Evolutionary conservation across 2,113 vertebrate species (phyloP), one percentile per base, ranked within the genome.

Genomic region (Rhineura floridana): DNA sequence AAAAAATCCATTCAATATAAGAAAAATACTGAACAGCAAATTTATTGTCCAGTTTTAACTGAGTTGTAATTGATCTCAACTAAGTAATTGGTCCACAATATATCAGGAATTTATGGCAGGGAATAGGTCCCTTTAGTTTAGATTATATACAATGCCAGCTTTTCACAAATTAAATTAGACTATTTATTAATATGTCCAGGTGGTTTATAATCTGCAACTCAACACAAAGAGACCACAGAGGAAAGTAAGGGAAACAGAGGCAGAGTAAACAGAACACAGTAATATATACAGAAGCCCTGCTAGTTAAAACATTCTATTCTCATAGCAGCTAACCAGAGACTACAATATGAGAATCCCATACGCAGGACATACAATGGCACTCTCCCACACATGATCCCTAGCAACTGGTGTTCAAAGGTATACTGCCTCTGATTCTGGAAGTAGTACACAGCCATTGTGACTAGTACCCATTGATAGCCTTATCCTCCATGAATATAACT

Each of bases 11-110:
- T 36, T 79, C n/a, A 0, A 0, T 0, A 39, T 59, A 50, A 86
- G 69, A 19, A 25, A 19, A 4, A 81, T 86, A 90, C 23, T 76
- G 6, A 3, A 36, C 17, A 89, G 25, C n/a, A n/a, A n/a, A 6
- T 80, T 87, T 76, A 11, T 83, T 59, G 70, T 8, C 82, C 78
- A 52, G 72, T 75, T 72, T 93, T 79, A 2, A 65, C 7, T 33
- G 1, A 15, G n/a, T 50, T 89, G n/a, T 36, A 2, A 62, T 50
- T 81, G 39, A 72, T 15, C 12, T 25, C 28, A 73, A 25, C 10
- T n/a, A 52, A 62, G 15, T 10, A 52, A 21, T 33, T 39, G 36
- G 8, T 46, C 46, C 36, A 70, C 50, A 36, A 42, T 42, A 48
- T 48, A 17, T 88, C 70, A 63, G 1, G 17, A 2, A 42, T 0